phyloP scores from a whole-genome alignment of 2,797 vertebrate genomes.

The Gobionotothen gibberifrons region DNA sequence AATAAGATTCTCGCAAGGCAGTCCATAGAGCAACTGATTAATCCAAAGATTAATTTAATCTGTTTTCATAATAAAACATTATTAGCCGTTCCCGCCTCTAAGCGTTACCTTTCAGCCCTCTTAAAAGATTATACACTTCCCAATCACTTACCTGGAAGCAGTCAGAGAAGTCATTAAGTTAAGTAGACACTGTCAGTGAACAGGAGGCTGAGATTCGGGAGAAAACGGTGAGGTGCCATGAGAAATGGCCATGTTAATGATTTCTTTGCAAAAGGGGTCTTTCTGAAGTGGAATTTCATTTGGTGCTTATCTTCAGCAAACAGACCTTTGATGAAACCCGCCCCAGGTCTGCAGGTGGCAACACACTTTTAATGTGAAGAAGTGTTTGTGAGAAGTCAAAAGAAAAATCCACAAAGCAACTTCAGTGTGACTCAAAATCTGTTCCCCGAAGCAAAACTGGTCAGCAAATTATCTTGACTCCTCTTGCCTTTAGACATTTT shows the following conservation, averaged over 20 bases:
- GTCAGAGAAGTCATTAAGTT: slow-evolving; percentile 75
- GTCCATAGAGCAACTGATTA: slow-evolving; percentile 58
- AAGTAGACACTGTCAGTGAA: slow-evolving; percentile 65
- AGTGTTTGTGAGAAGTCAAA: slow-evolving; percentile 35
- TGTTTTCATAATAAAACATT: slow-evolving; percentile 67
- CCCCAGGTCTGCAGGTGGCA: slow-evolving; percentile 57
- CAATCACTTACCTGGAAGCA: slow-evolving; percentile 74
- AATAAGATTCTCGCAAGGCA: slow-evolving; percentile 45
- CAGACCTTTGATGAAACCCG: slow-evolving; percentile 64
- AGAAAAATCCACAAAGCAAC: slow-evolving; percentile 27
- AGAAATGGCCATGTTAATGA: slow-evolving; percentile 77
- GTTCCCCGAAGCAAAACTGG: not conserved
- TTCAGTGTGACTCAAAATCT: slow-evolving; percentile 18
- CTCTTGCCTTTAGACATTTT: not conserved
- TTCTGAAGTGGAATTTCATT: slow-evolving; percentile 56
- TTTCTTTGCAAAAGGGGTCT: slow-evolving; percentile 64
- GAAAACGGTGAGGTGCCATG: slow-evolving; percentile 67
- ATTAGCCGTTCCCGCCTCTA: slow-evolving; percentile 42
- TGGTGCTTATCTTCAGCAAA: slow-evolving; percentile 70
- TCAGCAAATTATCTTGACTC: not conserved
- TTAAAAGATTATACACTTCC: slow-evolving; percentile 67
- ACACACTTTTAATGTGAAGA: slow-evolving; percentile 61
- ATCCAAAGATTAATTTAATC: slow-evolving; percentile 71
- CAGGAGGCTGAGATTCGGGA: slow-evolving; percentile 46
- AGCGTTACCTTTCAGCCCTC: slow-evolving; percentile 61